A percentile compares a stretch with the other conserved stretches of the same genome.
phyloP scores from a whole-genome alignment of 2,888 invertebrate species.

The Bombyx huttoni region DNA sequence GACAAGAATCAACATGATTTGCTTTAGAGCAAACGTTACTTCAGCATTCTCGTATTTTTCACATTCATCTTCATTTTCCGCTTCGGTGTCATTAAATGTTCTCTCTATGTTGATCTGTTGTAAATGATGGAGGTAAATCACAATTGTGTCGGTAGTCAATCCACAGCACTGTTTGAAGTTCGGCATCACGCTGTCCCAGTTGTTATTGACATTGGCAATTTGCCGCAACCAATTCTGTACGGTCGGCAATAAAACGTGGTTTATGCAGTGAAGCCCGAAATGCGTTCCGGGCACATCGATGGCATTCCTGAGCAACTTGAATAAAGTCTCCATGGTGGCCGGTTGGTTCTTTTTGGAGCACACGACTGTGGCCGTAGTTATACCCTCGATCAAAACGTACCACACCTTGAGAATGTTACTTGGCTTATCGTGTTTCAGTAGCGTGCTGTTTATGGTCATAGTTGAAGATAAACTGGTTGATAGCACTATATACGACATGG shows the following conservation, averaged over 20 bases:
- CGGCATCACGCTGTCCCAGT: slow-evolving; percentile 84
- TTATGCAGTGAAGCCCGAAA: slow-evolving; percentile 93
- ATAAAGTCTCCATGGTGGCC: slow-evolving; percentile 88
- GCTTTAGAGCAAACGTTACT: slow-evolving; percentile 85
- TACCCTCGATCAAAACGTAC: slow-evolving; percentile 90
- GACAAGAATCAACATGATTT: slow-evolving; percentile 86
- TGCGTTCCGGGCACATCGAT: slow-evolving; percentile 86
- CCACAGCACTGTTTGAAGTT: slow-evolving; percentile 97
- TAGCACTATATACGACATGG: slow-evolving; percentile 76
- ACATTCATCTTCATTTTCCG: slow-evolving; percentile 33
- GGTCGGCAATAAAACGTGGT: slow-evolving; percentile 91
- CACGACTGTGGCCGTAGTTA: slow-evolving; percentile 85
- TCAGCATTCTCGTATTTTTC: slow-evolving; percentile 72
- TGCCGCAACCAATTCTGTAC: slow-evolving; percentile 94
- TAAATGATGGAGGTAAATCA: slow-evolving; percentile 85
- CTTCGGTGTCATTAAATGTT: slow-evolving; percentile 43
- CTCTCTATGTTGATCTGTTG: slow-evolving; percentile 73
- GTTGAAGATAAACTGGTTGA: slow-evolving; percentile 64
- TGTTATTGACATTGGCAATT: slow-evolving; percentile 77
- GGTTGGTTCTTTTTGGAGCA: slow-evolving; percentile 92
- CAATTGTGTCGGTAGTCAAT: slow-evolving; percentile 91
- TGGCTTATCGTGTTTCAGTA: slow-evolving; percentile 80
- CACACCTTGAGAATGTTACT: slow-evolving; percentile 91
- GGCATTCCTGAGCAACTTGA: slow-evolving; percentile 85
- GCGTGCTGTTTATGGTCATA: slow-evolving; percentile 65